phyloP scores from a whole-genome alignment of 2,797 vertebrate genomes.

The Chromis chromis region DNA sequence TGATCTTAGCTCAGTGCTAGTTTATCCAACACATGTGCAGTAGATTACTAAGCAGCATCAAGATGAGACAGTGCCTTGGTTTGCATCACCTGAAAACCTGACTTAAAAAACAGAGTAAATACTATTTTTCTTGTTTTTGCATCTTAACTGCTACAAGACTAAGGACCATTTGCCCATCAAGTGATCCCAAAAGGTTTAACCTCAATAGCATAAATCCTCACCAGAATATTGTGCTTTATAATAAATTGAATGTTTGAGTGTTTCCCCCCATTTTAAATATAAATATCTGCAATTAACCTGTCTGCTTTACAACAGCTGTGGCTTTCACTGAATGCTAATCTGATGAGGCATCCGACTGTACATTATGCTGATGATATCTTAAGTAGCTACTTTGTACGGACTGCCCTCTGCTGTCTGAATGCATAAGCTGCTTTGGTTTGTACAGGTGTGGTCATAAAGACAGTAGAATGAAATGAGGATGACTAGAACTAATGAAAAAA shows the following conservation, averaged over 20 bases:
- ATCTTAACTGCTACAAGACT: neutral
- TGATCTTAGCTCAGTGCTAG: neutral
- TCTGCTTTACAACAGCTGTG: conserved; percentile 15
- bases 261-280: conserved; percentile 1
- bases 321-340: conserved; percentile 17
- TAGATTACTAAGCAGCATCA: neutral
- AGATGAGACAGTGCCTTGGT: neutral
- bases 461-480: neutral
- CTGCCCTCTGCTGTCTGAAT: conserved; percentile 79
- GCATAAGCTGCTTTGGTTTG: conserved; percentile 14
- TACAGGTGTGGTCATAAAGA: conserved; percentile 27
- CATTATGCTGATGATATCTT: conserved; percentile 25
- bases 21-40: too few relatives aligned
- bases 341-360: neutral
- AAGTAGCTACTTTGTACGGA: conserved; percentile 51
- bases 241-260: neutral
- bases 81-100: neutral
- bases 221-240: neutral
- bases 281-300: neutral
- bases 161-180: neutral
- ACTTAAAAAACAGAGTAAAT: neutral
- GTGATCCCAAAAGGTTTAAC: neutral
- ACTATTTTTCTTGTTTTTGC: neutral
- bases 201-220: neutral
- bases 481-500: neutral